phyloP scores from a whole-genome alignment of 2,888 invertebrate genomes.

The Phania funesta region DNA sequence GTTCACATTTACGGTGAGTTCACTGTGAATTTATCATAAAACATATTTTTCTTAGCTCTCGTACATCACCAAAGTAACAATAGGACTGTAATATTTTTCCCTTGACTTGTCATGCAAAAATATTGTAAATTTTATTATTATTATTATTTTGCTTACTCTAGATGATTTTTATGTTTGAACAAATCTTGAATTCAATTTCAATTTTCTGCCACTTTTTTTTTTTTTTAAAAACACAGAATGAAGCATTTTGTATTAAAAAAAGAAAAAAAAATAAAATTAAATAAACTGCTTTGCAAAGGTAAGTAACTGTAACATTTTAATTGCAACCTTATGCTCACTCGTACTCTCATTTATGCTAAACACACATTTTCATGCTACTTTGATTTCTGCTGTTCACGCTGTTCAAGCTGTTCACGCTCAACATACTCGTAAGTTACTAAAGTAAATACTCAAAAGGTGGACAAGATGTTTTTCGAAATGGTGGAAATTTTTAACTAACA shows the following conservation, averaged over 20 bases:
- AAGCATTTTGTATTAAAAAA: constrained; percentile 7
- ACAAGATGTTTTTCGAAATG: constrained; percentile 44
- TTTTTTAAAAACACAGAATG: neutral
- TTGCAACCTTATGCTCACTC: constrained; percentile 54
- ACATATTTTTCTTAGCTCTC: neutral
- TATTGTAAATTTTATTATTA: constrained; percentile 19
- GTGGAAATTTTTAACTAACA: constrained; percentile 35
- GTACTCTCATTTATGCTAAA: constrained; percentile 7
- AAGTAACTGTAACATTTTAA: constrained; percentile 68
- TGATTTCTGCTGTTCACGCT: constrained; percentile 36
- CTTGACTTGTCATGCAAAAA: constrained; percentile 63
- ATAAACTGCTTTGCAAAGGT: constrained; percentile 49
- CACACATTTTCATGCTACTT: constrained; percentile 42
- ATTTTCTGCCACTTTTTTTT: constrained; percentile 46
- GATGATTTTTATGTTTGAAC: constrained; percentile 40
- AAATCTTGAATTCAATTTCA: constrained; percentile 62
- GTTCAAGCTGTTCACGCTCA: constrained; percentile 2
- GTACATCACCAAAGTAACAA: constrained; percentile 59
- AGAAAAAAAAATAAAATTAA: constrained; percentile 6
- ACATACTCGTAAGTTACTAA: constrained; percentile 3
- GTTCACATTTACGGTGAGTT: neutral
- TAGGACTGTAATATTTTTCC: constrained; percentile 48
- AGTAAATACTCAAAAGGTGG: constrained; percentile 12
- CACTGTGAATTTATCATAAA: neutral
- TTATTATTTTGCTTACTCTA: constrained; percentile 33